Base-by-base conservation (phyloP, 1,140 invertebrate species). In the Calosoma granatense region DNA sequence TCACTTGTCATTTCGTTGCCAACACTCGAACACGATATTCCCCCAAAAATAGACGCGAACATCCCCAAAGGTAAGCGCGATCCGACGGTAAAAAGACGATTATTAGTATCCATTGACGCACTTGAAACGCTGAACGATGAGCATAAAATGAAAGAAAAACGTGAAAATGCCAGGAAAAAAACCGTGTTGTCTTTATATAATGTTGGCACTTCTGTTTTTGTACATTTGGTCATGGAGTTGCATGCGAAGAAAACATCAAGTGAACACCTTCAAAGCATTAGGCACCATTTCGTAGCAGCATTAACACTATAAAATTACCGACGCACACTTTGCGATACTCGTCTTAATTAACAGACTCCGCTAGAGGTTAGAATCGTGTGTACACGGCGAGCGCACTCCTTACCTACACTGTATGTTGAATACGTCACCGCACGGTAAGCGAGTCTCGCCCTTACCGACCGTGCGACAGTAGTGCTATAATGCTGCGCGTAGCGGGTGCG, bases 231-330 rank as follows among this genome's bases (percentile, higher is more conserved):
- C 9, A 57, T 19, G 61, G n/a, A n/a, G n/a, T 69, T 59, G 66
- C 67, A 66, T 69, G 67, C 60, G 58, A 55, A 52, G 56, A 51
- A 57, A 43, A 57, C 64, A 69, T 69, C 66, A 68, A 61, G 58
- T 62, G 65, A 64, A 68, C 67, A 69, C 67, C 66, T 69, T 54
- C 58, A 61, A 60, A 66, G 63, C 67, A 68, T 67, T 69, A 69
- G 66, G 68, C 65, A 66, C 67, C 67, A 69, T 69, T 69, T 69
- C 65, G 65, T 62, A 64, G 67, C 67, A 66, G 67, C 65, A 69
- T 69, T 69, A 69, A 69, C 67, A 69, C 67, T 69, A 62, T 59
- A 60, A 62, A 68, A 69, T 69, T 69, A 61, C 60, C 21, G 54
- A 36, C 39, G n/a, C 19, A 15, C 20, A 52, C 19, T 1, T 36